A percentile compares a stretch with the other conserved stretches of the same genome.
phyloP scores from a whole-genome alignment of 1,140 invertebrate genomes.

The Bombus terrestris region DNA sequence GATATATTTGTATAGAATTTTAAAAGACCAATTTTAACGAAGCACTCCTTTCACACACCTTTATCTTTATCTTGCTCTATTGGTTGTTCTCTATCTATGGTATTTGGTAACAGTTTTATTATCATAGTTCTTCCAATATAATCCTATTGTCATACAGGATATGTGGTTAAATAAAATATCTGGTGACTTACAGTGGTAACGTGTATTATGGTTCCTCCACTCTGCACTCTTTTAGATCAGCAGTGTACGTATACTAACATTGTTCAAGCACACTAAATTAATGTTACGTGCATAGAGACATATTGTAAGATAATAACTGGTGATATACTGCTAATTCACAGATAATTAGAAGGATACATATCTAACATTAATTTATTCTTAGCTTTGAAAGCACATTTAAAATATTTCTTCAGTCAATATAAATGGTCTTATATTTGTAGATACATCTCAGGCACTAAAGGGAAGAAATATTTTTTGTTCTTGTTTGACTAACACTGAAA shows the following conservation, averaged over 20 bases:
- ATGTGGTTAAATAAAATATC: slow-evolving; percentile 64
- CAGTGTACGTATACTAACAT: slow-evolving; percentile 76
- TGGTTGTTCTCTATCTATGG: slow-evolving; percentile 52
- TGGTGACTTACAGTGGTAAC: slow-evolving; percentile 78
- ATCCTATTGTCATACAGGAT: slow-evolving; percentile 36
- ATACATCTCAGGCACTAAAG: not conserved
- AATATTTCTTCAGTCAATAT: slow-evolving; percentile 57
- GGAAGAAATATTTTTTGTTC: slow-evolving; percentile 59
- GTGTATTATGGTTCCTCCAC: slow-evolving; percentile 75
- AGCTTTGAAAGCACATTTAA: slow-evolving; percentile 37
- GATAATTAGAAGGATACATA: slow-evolving; percentile 7
- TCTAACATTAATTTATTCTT: slow-evolving; percentile 60
- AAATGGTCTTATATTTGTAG: not conserved
- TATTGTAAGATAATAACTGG: not conserved
- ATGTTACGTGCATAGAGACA: slow-evolving; percentile 44
- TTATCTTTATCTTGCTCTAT: slow-evolving; percentile 54
- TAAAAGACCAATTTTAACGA: slow-evolving; percentile 12
- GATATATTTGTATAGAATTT: not conserved
- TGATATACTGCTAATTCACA: slow-evolving; percentile 20
- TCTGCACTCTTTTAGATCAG: slow-evolving; percentile 77
- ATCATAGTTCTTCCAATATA: slow-evolving; percentile 15
- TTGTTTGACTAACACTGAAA: slow-evolving; percentile 38
- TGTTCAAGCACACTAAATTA: slow-evolving; percentile 57
- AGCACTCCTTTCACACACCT: slow-evolving; percentile 30
- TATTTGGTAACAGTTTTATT: slow-evolving; percentile 49